Conservation (phyloP, 2,797 vertebrate species). For the Eremophila alpestris region DNA sequence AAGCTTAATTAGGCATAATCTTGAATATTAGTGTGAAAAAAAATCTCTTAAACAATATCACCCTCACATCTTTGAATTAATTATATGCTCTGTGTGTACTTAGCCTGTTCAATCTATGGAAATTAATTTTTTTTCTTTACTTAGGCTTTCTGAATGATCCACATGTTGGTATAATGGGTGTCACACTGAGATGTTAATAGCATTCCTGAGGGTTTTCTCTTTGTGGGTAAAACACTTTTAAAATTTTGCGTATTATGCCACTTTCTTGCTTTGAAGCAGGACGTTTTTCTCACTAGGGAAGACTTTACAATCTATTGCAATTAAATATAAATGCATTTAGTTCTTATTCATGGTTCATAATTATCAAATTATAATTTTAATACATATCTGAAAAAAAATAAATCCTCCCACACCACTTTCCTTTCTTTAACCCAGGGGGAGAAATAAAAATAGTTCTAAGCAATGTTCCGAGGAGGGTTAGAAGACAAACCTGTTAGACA, state of each 20-base stretch:
- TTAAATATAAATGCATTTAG: not conserved
- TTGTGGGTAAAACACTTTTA: constrained; percentile 7
- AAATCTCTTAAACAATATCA: not conserved
- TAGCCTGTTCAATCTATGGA: not conserved
- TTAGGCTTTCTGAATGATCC: constrained; percentile 48
- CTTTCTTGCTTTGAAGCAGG: not conserved
- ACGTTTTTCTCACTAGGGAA: not conserved
- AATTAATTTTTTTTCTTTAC: constrained; percentile 50
- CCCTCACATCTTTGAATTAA: constrained; percentile 28
- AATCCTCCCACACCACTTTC: not conserved
- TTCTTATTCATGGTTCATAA: not conserved
- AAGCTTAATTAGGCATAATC: not conserved
- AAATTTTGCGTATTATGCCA: constrained; percentile 32
- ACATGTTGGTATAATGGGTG: constrained; percentile 51
- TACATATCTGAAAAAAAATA: not conserved
- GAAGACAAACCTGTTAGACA: not conserved
- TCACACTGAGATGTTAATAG: constrained; percentile 59
- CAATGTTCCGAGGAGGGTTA: not conserved
- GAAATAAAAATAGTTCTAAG: not conserved
- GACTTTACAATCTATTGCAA: not conserved
- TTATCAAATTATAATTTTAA: not conserved
- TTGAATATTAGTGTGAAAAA: not conserved
- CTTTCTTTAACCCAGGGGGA: not conserved
- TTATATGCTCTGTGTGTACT: constrained; percentile 16
- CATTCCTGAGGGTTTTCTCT: not conserved